Evolutionary conservation across 2,888 invertebrate genomes (phyloP), one percentile per base, ranked within the genome.

Genomic region (Ophion slaviceki): DNA sequence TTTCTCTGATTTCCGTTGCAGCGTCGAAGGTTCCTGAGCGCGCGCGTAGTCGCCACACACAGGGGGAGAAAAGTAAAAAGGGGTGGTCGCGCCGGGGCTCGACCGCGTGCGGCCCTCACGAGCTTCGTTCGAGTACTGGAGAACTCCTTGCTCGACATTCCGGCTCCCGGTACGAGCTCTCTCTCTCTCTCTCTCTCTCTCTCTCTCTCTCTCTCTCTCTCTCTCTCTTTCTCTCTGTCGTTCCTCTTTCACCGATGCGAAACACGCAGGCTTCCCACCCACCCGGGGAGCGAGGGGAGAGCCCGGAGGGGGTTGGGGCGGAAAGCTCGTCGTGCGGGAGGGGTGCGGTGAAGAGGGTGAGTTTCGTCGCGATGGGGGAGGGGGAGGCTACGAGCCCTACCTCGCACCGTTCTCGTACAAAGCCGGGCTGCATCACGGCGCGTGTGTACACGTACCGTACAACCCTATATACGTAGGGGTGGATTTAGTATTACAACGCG

Each of bases 51-150:
- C 74, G 59, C 36, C 61, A 61, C 85, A 36, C 71, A 79, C 80
- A 77, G 87, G 84, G 87, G 64, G 64, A 70, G 53, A 57, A 66
- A 71, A 59, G 47, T 45, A 62, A 53, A 40, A 74, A 40, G 66
- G 66, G 82, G 28, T 71, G 80, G 80, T 66, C 76, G 72, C 45
- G 71, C 89, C 90, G 53, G 32, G 72, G 57, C 64, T 40, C 62
- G 40, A 53, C 28, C 53, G 80, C 57, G 80, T 80, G 71, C 86
- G 88, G 83, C 89, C 89, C 87, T 86, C 80, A 83, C 90, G 90
- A 91, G 91, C 89, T 89, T 91, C 90, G 89, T 89, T 91, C 90
- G 90, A 90, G 91, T 89, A 92, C 92, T 92, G 91, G 89, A 90
- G 90, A 89, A 90, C 64, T 79, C 62, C 40, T 71, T 81, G 81